phyloP scores from a whole-genome alignment of 1,140 invertebrate genomes.

The Tetranychus cinnabarinus region DNA sequence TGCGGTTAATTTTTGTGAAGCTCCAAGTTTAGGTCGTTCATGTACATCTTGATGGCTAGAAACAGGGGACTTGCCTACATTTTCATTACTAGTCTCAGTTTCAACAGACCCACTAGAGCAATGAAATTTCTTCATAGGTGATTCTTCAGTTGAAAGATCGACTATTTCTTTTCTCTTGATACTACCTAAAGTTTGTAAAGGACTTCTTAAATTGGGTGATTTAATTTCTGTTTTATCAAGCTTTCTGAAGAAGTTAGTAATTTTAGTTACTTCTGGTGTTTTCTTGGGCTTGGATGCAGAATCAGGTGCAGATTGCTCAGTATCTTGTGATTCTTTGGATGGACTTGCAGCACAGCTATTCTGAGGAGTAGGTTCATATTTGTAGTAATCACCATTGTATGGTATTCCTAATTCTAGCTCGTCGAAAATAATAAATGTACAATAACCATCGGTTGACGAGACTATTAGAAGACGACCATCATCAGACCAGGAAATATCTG shows the following conservation, averaged over 20 bases:
- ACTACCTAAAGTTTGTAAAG: not conserved
- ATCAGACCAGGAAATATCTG: conserved; percentile 69
- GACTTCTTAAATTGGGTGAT: not conserved
- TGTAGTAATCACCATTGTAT: conserved; percentile 21
- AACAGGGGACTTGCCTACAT: too few relatives aligned
- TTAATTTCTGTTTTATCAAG: not conserved
- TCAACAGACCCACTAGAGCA: too few relatives aligned
- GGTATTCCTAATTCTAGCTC: conserved; percentile 51
- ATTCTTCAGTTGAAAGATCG: not conserved
- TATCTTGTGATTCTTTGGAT: not conserved
- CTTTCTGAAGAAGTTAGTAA: not conserved
- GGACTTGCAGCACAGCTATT: not conserved
- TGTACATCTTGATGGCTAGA: too few relatives aligned
- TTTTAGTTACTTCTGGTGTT: not conserved
- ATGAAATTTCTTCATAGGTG: not conserved
- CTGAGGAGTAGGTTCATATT: not conserved
- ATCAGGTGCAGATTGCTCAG: not conserved
- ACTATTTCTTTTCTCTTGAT: not conserved
- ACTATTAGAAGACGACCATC: conserved; percentile 56
- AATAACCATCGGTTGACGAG: conserved; percentile 86
- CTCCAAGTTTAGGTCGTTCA: too few relatives aligned
- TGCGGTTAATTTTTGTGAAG: too few relatives aligned
- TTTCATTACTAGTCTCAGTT: too few relatives aligned
- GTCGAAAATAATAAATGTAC: conserved; percentile 63
- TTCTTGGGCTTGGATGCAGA: not conserved